A percentile compares a stretch with the other conserved stretches of the same genome.
Evolutionary conservation across 2,888 invertebrate genomes (phyloP).

Genomic region (Drepanosiphum platanoidis): DNA sequence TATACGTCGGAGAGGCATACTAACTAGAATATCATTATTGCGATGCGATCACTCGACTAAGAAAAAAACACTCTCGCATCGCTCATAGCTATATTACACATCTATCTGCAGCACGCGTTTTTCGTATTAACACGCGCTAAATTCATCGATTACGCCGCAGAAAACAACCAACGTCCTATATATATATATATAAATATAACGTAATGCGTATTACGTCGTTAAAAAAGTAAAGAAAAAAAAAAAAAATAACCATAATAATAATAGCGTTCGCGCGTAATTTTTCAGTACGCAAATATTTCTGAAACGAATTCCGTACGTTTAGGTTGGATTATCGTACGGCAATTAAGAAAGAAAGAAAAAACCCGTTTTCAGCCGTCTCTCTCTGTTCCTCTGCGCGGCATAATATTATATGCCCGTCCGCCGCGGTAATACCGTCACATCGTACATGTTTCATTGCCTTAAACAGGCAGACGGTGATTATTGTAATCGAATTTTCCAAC

Average conservation of each 20-base stretch:
- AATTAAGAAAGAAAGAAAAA: constrained; percentile 1
- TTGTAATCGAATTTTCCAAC: not conserved
- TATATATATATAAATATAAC: not conserved
- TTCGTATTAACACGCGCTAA: not conserved
- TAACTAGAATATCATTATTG: no score
- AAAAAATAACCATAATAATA: no score
- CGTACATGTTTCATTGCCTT: not conserved
- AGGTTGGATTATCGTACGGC: not conserved
- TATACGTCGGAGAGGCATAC: no score
- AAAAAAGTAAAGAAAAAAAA: no score
- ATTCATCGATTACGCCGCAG: not conserved
- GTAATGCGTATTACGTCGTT: not conserved
- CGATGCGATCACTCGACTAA: no score
- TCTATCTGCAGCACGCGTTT: not conserved
- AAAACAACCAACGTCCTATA: not conserved
- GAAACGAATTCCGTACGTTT: constrained; percentile 10
- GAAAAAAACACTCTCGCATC: not conserved
- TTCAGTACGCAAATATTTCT: not conserved
- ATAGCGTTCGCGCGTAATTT: not conserved
- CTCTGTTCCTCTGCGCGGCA: not conserved
- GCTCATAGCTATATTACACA: no score
- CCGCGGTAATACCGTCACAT: not conserved
- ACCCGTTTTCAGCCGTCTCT: not conserved
- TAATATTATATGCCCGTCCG: not conserved
- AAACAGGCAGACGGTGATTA: not conserved